These are phyloP conservation scores for Cynaeus angustus DNA, from an alignment of 2,888 invertebrate genomes.

Conservation along the genomic window DNA sequence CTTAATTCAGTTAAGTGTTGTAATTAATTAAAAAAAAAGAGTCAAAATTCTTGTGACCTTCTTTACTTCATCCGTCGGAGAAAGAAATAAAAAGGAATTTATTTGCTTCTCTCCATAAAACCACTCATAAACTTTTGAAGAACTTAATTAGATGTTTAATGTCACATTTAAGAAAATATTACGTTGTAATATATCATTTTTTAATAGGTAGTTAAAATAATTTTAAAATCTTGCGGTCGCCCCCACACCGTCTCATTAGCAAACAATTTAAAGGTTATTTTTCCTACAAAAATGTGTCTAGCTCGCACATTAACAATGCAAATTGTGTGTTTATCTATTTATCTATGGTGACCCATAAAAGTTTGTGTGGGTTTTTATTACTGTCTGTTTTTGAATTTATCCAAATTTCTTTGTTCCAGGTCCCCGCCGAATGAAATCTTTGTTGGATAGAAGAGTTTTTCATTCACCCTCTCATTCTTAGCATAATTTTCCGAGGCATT, in stretches of 20 bases:
- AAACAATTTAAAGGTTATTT: constrained; percentile 20
- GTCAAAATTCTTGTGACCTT: not conserved
- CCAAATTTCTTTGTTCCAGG: constrained; percentile 7
- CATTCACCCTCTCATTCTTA: constrained; percentile 48
- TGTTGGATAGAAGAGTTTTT: constrained; percentile 5
- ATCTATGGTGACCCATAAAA: constrained; percentile 27
- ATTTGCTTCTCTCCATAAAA: not conserved
- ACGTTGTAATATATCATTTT: not conserved
- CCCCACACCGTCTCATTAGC: constrained; percentile 20
- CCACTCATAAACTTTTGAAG: not conserved
- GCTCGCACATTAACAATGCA: constrained; percentile 23
- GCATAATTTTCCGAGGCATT: constrained; percentile 67
- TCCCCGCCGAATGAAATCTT: not conserved
- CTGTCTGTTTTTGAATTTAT: constrained; percentile 9
- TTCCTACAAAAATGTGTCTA: constrained; percentile 4
- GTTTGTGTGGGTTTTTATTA: too few relatives aligned
- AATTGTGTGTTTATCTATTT: constrained; percentile 26
- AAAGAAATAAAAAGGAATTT: not conserved
- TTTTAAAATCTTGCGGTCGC: not conserved
- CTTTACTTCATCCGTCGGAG: not conserved
- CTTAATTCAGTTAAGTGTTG: too few relatives aligned
- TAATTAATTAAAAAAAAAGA: too few relatives aligned
- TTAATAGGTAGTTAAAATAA: constrained; percentile 7
- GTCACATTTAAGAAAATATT: constrained; percentile 1
- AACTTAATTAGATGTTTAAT: not conserved